phyloP scores from a whole-genome alignment of 1,140 invertebrate genomes.

The Galleria mellonella region DNA sequence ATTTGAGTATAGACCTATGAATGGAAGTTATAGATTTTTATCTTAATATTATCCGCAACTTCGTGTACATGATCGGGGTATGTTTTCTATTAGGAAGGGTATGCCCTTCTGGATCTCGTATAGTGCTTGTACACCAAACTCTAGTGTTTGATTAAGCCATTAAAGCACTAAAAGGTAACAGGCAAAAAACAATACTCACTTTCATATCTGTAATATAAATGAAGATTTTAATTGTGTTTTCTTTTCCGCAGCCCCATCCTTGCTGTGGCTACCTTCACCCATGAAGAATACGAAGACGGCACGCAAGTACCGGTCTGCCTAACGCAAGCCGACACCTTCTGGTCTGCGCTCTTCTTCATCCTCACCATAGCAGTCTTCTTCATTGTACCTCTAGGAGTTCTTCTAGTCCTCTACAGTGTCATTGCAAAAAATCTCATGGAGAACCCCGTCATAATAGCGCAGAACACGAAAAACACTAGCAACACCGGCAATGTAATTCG shows the following conservation, averaged over 20 bases:
- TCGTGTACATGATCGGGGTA: too few relatives aligned
- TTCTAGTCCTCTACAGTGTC: constrained; percentile 87
- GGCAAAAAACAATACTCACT: too few relatives aligned
- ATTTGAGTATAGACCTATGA: too few relatives aligned
- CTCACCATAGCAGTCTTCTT: constrained; percentile 88
- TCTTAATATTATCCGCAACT: too few relatives aligned
- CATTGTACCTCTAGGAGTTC: constrained; percentile 85
- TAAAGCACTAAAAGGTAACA: too few relatives aligned
- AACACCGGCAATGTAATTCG: constrained; percentile 65
- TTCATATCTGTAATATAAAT: too few relatives aligned
- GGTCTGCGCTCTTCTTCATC: constrained; percentile 86
- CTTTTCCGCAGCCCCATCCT: constrained; percentile 84
- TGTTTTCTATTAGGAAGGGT: too few relatives aligned
- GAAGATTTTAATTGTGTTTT: constrained; percentile 10
- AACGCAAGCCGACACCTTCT: constrained; percentile 81
- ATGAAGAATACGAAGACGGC: constrained; percentile 81
- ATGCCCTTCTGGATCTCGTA: too few relatives aligned
- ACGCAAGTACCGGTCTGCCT: constrained; percentile 83
- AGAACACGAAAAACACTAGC: constrained; percentile 73
- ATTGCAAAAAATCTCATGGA: constrained; percentile 89
- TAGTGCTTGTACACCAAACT: too few relatives aligned
- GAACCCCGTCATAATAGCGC: constrained; percentile 80
- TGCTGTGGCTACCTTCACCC: constrained; percentile 81
- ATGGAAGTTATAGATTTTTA: too few relatives aligned
- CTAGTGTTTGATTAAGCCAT: too few relatives aligned